phyloP scores from a whole-genome alignment of 2,797 vertebrate genomes.

The Poeciliopsis gracilis region DNA sequence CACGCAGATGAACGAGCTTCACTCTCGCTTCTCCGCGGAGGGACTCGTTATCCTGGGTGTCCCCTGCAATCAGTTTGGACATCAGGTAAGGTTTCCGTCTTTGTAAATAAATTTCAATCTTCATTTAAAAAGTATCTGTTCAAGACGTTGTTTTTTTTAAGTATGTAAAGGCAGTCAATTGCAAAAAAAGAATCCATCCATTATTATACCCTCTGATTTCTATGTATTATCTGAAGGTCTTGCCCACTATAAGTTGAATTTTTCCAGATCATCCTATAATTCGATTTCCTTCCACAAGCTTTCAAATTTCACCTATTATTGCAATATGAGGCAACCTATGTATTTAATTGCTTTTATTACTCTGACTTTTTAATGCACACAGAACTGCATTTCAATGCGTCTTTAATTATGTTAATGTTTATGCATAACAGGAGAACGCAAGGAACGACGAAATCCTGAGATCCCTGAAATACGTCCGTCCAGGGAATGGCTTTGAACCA shows the following conservation, averaged over 20 bases:
- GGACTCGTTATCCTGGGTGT: constrained; percentile 90
- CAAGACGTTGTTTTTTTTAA: background rate
- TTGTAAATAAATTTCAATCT: background rate
- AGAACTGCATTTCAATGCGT: background rate
- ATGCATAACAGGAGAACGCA: constrained; percentile 90
- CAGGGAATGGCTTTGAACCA: constrained; percentile 90
- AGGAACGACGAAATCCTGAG: constrained; percentile 89
- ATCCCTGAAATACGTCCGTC: constrained; percentile 87
- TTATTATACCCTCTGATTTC: background rate
- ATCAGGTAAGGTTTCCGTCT: constrained; percentile 84
- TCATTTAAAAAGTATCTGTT: background rate
- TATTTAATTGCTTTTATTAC: background rate
- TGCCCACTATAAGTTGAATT: background rate
- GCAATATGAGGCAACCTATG: background rate
- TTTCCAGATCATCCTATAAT: background rate
- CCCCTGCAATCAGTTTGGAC: constrained; percentile 95
- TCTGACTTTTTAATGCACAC: background rate
- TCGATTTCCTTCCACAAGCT: background rate
- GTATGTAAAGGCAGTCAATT: background rate
- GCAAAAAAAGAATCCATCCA: background rate
- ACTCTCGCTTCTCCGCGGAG: constrained; percentile 78
- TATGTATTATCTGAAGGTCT: background rate
- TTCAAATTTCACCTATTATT: background rate
- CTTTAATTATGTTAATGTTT: constrained; percentile 55
- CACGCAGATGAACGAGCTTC: constrained; percentile 93